Conservation (phyloP, 2,113 vertebrate species). For the Thunnus maccoyii region DNA sequence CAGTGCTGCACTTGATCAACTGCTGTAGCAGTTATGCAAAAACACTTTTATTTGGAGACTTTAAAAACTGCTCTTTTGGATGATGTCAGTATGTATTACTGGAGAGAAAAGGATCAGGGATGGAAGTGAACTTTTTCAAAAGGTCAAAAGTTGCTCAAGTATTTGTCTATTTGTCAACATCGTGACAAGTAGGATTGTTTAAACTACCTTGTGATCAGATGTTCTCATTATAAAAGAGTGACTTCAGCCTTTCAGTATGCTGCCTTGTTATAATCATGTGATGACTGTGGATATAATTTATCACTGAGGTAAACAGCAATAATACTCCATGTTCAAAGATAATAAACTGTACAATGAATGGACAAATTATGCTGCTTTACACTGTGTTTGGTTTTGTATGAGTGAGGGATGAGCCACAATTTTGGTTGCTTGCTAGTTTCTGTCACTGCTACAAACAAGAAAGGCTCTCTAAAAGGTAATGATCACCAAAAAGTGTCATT, state of each 20-base stretch:
- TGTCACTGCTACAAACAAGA: not conserved
- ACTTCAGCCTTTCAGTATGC: conserved; percentile 24
- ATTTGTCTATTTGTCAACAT: not conserved
- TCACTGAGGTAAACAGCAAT: conserved; percentile 40
- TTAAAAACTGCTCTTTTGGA: not conserved
- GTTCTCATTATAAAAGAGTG: conserved; percentile 8
- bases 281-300: conserved; percentile 24
- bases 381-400: not conserved
- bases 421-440: no score
- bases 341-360: conserved; percentile 61
- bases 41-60: conserved; percentile 39
- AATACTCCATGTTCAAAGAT: conserved; percentile 40
- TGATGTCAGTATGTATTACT: conserved; percentile 32
- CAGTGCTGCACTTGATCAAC: conserved; percentile 56
- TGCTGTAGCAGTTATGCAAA: conserved; percentile 69
- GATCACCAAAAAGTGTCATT: no score
- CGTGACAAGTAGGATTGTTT: not conserved
- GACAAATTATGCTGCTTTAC: not conserved
- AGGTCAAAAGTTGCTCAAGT: conserved; percentile 16
- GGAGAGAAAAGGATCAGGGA: not conserved
- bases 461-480: not conserved
- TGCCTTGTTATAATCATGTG: conserved; percentile 51
- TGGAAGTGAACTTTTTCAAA: conserved; percentile 17
- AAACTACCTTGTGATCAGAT: not conserved
- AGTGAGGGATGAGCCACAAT: no score